Evolutionary conservation across 2,113 vertebrate species (phyloP).

Genomic region (Atractosteus spatula): DNA sequence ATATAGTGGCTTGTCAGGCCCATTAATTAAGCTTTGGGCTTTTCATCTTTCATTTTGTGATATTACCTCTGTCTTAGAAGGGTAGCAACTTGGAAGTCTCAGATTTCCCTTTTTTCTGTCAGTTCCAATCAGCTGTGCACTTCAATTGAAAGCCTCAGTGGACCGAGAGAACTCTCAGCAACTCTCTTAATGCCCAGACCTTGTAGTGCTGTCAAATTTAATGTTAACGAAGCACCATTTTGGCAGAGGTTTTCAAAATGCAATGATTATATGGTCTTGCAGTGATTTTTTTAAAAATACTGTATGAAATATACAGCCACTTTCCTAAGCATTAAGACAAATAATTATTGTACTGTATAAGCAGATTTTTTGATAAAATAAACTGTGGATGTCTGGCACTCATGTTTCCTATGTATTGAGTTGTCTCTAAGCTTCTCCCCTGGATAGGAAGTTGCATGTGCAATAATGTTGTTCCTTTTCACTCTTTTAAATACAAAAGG

Average conservation of each 20-base stretch:
- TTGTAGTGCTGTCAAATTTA: slow-evolving; percentile 26
- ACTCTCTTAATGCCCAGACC: slow-evolving; percentile 1
- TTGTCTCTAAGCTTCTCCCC: no score
- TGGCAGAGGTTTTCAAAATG: background rate
- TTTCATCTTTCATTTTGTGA: slow-evolving; percentile 24
- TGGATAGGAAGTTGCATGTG: no score
- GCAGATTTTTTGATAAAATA: background rate
- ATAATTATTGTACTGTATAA: background rate
- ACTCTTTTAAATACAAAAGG: no score
- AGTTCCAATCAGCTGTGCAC: slow-evolving; percentile 27
- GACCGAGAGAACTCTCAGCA: background rate
- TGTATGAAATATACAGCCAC: background rate
- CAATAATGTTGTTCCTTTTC: no score
- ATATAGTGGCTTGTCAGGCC: background rate
- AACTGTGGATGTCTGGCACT: background rate
- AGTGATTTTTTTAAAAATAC: background rate
- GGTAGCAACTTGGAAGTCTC: slow-evolving; percentile 19
- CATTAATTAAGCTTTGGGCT: background rate
- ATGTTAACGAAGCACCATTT: slow-evolving; percentile 20
- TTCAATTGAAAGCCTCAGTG: background rate
- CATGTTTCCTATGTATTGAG: background rate
- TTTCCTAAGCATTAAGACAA: background rate
- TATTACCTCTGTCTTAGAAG: background rate
- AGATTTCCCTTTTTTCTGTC: slow-evolving; percentile 27
- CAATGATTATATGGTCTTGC: slow-evolving; percentile 9